These are phyloP conservation scores for Chaetura pelagica DNA, from an alignment of 2,113 vertebrate species.

Conservation along the genomic window DNA sequence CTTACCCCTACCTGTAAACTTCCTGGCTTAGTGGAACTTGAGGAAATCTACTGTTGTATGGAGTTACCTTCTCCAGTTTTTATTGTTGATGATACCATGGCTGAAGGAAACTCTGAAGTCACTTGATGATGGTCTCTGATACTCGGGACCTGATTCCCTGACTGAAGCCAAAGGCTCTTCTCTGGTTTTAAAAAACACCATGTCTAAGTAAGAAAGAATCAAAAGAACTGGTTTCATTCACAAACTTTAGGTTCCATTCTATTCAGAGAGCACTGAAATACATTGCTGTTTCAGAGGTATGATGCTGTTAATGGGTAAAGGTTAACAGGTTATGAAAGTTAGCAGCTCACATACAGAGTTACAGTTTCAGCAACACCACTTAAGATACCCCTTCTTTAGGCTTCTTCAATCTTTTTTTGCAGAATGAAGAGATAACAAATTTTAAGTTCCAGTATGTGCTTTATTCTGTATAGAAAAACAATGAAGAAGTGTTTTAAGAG, in stretches of 20 bases:
- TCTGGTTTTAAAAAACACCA: neutral
- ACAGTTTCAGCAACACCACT: neutral
- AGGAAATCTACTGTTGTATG: neutral
- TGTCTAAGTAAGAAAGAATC: neutral
- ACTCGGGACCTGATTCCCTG: neutral
- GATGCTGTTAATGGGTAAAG: neutral
- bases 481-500: neutral
- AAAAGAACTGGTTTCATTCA: neutral
- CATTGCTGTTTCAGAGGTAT: neutral
- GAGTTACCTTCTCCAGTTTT: neutral
- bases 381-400: neutral
- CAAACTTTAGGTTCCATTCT: neutral
- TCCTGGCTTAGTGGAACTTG: neutral
- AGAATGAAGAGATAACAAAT: neutral
- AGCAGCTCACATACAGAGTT: neutral
- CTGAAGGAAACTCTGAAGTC: neutral
- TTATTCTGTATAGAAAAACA: neutral
- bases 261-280: neutral
- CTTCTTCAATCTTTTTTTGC: neutral
- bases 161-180: neutral
- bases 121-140: neutral
- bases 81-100: neutral
- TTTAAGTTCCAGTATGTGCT: neutral
- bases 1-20: neutral
- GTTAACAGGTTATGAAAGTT: neutral